Conservation (phyloP, 2,888 invertebrate genomes). For the Heliconius ethilla region DNA sequence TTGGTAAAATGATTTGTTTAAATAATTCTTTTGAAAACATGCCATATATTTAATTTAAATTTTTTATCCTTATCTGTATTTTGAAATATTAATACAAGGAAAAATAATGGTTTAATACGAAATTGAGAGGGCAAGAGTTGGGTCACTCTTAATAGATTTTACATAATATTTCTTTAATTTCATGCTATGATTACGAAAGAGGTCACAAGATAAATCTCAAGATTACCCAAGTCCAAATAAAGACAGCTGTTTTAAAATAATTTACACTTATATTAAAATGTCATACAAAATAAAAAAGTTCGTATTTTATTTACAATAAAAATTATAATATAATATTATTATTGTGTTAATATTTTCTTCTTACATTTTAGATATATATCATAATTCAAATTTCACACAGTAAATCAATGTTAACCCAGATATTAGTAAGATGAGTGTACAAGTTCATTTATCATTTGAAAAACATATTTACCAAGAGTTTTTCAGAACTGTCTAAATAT, state of each 20-base stretch:
- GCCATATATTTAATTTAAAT: not conserved
- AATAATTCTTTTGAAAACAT: not conserved
- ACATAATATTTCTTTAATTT: not conserved
- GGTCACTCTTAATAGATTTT: not conserved
- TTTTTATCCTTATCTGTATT: not conserved
- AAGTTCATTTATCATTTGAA: not conserved
- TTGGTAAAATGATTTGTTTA: not conserved
- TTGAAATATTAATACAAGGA: not conserved
- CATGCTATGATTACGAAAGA: slow-evolving; percentile 7
- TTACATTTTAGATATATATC: no score
- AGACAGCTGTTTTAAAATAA: slow-evolving; percentile 21
- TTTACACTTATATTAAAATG: not conserved
- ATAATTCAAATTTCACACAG: not conserved
- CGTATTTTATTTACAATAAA: no score
- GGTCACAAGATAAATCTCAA: slow-evolving; percentile 3
- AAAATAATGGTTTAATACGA: no score
- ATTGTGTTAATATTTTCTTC: no score
- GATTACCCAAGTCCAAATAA: slow-evolving; percentile 16
- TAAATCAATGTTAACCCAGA: not conserved
- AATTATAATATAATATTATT: no score
- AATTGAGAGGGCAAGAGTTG: not conserved
- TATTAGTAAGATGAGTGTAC: not conserved
- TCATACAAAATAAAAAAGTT: not conserved
- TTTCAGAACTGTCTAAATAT: no score
- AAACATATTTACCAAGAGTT: no score